Evolutionary conservation across 1,140 invertebrate species (phyloP), one percentile per base, ranked within the genome.

Genomic region (Globodera rostochiensis): DNA sequence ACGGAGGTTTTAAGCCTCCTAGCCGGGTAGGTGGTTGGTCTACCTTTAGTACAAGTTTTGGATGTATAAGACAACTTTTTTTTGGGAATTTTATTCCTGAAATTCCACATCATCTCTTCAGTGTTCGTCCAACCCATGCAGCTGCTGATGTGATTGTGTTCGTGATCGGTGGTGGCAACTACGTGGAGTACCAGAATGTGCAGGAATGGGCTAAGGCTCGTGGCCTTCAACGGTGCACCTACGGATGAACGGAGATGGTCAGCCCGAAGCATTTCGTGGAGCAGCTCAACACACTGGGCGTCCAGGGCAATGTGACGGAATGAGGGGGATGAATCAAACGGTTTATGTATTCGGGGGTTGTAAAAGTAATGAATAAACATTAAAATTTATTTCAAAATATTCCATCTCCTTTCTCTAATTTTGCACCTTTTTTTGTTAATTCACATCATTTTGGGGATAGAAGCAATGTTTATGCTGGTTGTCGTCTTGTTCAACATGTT

Each of bases 131-230:
- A 36, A 79, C 85, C 6, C 87, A 88, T 57, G 73, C 83, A 25
- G 86, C 85, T 11, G 80, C 86, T 73, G 88, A 90, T 60, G 86
- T 89, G 7, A 84, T 98, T 85, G 96, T 99, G 9, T 99, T 99
- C 91, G 92, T 99, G 74, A 94, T 99, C 49, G 97, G 97, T 75
- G 97, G 97, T 80, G 97, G 97, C 50, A 98, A 98, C 92, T 99
- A 99, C 90, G 98, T 98, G 86, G 97, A 99, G 91, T 99, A 99
- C 90, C 96, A 98, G 90, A 99, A 99, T 92, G 92, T 99, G 60
- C 93, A 95, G 53, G 96, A 98, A 90, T 98, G 97, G 90, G 94
- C 94, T 19, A 97, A 95, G 92, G 93, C 49, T 3, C 90, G 88
- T 64, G 83, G 92, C 91, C 85, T 89, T n/a, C 95, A 95, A 90